Percentiles rank a stretch among this genome's conserved stretches.
Evolutionary conservation across 2,113 vertebrate genomes (phyloP).

Genomic region (Tetrao urogallus): DNA sequence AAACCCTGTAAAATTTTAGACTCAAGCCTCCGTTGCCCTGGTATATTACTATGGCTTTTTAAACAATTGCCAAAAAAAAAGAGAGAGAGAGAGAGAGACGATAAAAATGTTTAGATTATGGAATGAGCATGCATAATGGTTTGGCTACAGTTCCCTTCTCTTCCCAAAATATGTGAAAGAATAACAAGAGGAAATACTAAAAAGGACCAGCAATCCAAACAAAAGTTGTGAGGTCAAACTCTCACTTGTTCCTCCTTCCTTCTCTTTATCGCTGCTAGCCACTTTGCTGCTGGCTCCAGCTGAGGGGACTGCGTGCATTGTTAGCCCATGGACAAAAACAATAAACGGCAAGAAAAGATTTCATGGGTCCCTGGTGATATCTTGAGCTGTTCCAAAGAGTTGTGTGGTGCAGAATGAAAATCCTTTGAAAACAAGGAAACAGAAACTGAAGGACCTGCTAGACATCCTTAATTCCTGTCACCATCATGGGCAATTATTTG

Average conservation of each 20-base stretch:
- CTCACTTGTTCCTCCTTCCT: conserved; percentile 46
- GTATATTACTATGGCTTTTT: conserved; percentile 5
- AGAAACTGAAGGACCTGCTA: background rate
- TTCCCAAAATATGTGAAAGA: conserved; percentile 15
- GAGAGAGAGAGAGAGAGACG: rapidly evolving
- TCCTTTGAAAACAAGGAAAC: background rate
- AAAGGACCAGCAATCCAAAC: conserved; percentile 29
- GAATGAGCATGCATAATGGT: conserved; percentile 7
- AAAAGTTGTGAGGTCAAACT: conserved; percentile 50
- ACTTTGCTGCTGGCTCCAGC: conserved; percentile 7
- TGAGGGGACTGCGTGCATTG: background rate
- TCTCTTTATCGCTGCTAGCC: conserved; percentile 13
- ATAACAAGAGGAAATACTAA: conserved; percentile 43
- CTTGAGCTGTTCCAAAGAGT: background rate
- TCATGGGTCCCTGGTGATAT: background rate
- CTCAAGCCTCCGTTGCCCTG: background rate
- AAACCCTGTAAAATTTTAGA: background rate
- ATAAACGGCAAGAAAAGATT: background rate
- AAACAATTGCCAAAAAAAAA: background rate
- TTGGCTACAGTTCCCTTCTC: conserved; percentile 15
- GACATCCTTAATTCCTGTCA: background rate
- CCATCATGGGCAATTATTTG: rapidly evolving
- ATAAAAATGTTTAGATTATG: conserved; percentile 20
- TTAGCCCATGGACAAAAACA: background rate
- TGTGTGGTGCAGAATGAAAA: background rate